These are phyloP conservation scores for Scomber japonicus DNA, from an alignment of 2,113 vertebrate genomes.

Conservation along the genomic window DNA sequence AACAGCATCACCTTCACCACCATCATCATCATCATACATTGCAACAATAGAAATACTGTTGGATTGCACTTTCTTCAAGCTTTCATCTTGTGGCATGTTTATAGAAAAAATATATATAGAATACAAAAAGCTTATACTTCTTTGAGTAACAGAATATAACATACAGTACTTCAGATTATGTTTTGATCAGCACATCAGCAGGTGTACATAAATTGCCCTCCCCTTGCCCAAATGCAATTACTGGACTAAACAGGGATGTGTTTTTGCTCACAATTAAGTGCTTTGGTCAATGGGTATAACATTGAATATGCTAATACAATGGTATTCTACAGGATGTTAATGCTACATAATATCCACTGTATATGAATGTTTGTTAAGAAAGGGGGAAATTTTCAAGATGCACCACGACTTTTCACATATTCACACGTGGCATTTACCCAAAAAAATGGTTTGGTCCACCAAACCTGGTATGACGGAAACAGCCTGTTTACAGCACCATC, in stretches of 20 bases:
- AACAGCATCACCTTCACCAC: conserved; percentile 74
- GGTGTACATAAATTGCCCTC: conserved; percentile 79
- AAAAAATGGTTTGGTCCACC: conserved; percentile 69
- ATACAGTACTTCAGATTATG: conserved; percentile 87
- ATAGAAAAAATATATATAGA: conserved; percentile 87
- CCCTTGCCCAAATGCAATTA: conserved; percentile 71
- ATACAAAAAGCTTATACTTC: conserved; percentile 87
- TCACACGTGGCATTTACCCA: conserved; percentile 68
- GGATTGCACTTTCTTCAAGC: conserved; percentile 85
- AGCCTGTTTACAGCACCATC: conserved; percentile 59
- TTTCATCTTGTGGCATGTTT: conserved; percentile 83
- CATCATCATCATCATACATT: conserved; percentile 72
- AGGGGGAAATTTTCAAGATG: conserved; percentile 63
- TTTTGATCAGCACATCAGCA: conserved; percentile 85
- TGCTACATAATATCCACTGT: conserved; percentile 82
- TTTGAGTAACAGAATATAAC: conserved; percentile 87
- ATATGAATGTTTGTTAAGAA: conserved; percentile 68
- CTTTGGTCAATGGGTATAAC: conserved; percentile 82
- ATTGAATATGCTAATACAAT: conserved; percentile 78
- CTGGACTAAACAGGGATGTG: conserved; percentile 73
- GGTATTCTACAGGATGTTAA: conserved; percentile 81
- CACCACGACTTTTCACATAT: conserved; percentile 75
- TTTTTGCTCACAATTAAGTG: conserved; percentile 80
- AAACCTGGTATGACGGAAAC: conserved; percentile 51
- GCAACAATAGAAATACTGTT: conserved; percentile 85